Percentiles rank a stretch among this genome's conserved stretches.
Evolutionary conservation across 2,888 invertebrate species (phyloP).

Genomic region (Orchesella flavescens): DNA sequence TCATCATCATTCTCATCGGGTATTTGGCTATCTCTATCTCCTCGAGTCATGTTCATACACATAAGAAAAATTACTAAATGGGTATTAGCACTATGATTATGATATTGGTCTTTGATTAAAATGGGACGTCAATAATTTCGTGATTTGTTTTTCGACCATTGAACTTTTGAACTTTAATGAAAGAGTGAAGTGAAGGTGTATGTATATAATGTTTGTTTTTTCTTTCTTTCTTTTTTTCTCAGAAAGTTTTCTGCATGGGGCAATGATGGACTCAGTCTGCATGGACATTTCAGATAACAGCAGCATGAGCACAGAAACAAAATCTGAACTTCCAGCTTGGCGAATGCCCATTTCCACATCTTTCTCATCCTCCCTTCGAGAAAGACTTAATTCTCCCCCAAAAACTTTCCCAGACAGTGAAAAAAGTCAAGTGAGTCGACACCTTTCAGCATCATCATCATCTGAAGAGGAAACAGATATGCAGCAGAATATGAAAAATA

Average conservation of each 20-base stretch:
- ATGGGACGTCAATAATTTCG: slow-evolving; percentile 13
- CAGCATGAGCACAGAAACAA: slow-evolving; percentile 37
- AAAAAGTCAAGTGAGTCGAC: slow-evolving; percentile 16
- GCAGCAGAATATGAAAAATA: slow-evolving; percentile 35
- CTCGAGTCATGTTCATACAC: no score
- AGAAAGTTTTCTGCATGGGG: slow-evolving; percentile 16
- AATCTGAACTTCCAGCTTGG: slow-evolving; percentile 67
- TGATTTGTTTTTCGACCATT: slow-evolving; percentile 48
- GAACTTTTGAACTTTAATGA: slow-evolving; percentile 28
- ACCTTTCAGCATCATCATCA: slow-evolving; percentile 9
- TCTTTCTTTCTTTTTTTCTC: slow-evolving; percentile 1
- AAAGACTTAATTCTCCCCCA: slow-evolving; percentile 20
- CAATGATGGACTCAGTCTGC: slow-evolving; percentile 59
- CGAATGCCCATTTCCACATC: slow-evolving; percentile 67
- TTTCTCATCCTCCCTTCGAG: slow-evolving; percentile 53
- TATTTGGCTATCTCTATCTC: not conserved
- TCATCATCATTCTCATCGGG: not conserved
- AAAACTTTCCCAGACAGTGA: slow-evolving; percentile 15
- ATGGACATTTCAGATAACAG: slow-evolving; percentile 57
- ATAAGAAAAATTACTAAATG: not conserved
- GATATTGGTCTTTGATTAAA: slow-evolving; percentile 13
- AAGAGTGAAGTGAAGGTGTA: no score
- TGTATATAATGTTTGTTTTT: slow-evolving; percentile 7
- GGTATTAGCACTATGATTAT: not conserved
- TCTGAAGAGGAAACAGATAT: slow-evolving; percentile 15